These are phyloP conservation scores for Cisticola juncidis DNA, from an alignment of 2,113 vertebrate species.

Conservation along the genomic window DNA sequence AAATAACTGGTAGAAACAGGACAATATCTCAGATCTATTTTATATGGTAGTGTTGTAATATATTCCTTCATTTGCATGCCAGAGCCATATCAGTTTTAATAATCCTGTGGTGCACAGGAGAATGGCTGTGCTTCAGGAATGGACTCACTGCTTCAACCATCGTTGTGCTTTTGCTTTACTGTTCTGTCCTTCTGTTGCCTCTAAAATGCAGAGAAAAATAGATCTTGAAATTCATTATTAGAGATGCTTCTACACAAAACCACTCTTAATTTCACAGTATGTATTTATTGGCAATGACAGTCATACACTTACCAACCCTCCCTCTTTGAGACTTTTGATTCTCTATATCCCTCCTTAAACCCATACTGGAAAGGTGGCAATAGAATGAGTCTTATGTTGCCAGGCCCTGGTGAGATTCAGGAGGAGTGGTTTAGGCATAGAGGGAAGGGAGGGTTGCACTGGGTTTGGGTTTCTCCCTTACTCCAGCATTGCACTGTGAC, in stretches of 20 bases:
- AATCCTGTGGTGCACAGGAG: background rate
- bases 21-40: background rate
- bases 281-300: background rate
- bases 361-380: background rate
- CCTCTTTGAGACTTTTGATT: background rate
- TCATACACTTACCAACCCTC: background rate
- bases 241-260: background rate
- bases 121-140: background rate
- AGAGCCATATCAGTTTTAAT: background rate
- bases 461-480: background rate
- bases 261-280: background rate
- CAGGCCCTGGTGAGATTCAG: background rate
- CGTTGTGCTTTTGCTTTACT: background rate
- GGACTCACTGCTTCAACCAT: fast-evolving
- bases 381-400: background rate
- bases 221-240: background rate
- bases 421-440: background rate
- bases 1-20: background rate
- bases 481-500: background rate
- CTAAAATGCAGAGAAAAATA: background rate
- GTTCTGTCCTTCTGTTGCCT: background rate
- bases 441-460: background rate
- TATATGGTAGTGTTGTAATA: background rate
- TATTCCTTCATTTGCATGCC: background rate
- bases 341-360: background rate